These are phyloP conservation scores for Platyura marginata DNA, from an alignment of 1,140 invertebrate genomes.

Conservation along the genomic window DNA sequence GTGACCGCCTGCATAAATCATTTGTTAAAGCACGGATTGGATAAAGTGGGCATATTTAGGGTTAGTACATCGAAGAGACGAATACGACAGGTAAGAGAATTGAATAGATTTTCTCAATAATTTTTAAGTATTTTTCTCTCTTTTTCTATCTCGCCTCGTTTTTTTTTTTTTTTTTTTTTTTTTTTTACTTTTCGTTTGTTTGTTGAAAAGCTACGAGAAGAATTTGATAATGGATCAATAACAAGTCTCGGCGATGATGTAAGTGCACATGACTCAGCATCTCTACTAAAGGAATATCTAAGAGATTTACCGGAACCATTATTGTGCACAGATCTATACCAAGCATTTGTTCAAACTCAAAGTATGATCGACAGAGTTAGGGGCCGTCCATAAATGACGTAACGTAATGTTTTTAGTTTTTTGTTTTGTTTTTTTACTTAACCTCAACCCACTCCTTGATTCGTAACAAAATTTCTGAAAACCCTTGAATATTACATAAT, in stretches of 20 bases:
- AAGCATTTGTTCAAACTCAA: conserved; percentile 76
- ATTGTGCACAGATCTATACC: conserved; percentile 72
- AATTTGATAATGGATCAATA: conserved; percentile 70
- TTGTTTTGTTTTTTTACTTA: not conserved
- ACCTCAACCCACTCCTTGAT: conserved; percentile 2
- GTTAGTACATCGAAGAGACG: conserved; percentile 81
- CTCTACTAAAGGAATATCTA: conserved; percentile 83
- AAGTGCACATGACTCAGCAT: conserved; percentile 84
- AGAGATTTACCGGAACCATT: conserved; percentile 83
- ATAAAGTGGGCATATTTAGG: conserved; percentile 73
- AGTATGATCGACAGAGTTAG: conserved; percentile 37
- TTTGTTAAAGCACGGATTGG: conserved; percentile 57
- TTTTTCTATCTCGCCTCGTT: not conserved
- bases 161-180: not conserved
- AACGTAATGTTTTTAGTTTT: not conserved
- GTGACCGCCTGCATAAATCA: conserved; percentile 62
- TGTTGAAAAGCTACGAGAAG: conserved; percentile 59
- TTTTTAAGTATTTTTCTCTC: conserved; percentile 3
- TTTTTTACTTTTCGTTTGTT: not conserved
- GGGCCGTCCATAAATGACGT: not conserved
- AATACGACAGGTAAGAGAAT: conserved; percentile 58
- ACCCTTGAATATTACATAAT: too few relatives aligned
- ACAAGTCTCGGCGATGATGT: conserved; percentile 56
- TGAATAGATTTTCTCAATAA: conserved; percentile 1
- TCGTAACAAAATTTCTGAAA: too few relatives aligned